Evolutionary conservation across 2,797 vertebrate species (phyloP).

Genomic region (Peromyscus attwateri): DNA sequence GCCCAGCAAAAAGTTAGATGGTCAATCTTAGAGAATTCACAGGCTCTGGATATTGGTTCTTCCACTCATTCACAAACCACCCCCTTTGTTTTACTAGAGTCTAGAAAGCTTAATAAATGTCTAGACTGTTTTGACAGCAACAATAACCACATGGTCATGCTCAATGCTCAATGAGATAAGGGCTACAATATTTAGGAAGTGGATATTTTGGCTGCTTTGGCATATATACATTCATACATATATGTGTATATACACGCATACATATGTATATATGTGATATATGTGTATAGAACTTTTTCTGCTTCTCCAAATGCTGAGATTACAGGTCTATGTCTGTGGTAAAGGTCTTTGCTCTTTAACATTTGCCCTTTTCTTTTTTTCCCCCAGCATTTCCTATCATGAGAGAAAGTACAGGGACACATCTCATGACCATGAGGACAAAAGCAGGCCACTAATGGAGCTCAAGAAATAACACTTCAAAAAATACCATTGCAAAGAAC

Average conservation of each 20-base stretch:
- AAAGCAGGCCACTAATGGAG: not conserved
- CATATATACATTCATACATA: too few relatives aligned
- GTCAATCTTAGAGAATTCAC: not conserved
- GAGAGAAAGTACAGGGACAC: not conserved
- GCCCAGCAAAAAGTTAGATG: not conserved
- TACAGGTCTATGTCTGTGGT: not conserved
- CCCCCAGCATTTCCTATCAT: not conserved
- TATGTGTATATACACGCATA: too few relatives aligned
- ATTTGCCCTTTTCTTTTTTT: not conserved
- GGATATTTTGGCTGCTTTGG: not conserved
- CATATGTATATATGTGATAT: not conserved
- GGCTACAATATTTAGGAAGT: not conserved
- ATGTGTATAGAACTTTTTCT: not conserved
- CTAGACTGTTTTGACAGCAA: not conserved
- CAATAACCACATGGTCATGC: not conserved
- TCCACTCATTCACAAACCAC: not conserved
- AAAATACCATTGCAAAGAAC: not conserved
- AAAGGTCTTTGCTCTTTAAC: not conserved
- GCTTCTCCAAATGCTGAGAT: not conserved
- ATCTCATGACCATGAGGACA: not conserved
- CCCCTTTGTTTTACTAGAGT: not conserved
- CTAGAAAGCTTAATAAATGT: conserved; percentile 3
- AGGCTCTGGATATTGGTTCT: not conserved
- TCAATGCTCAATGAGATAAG: not conserved
- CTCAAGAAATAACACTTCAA: not conserved